Conservation (phyloP, 2,797 vertebrate species). For the Pangasius macronema region DNA sequence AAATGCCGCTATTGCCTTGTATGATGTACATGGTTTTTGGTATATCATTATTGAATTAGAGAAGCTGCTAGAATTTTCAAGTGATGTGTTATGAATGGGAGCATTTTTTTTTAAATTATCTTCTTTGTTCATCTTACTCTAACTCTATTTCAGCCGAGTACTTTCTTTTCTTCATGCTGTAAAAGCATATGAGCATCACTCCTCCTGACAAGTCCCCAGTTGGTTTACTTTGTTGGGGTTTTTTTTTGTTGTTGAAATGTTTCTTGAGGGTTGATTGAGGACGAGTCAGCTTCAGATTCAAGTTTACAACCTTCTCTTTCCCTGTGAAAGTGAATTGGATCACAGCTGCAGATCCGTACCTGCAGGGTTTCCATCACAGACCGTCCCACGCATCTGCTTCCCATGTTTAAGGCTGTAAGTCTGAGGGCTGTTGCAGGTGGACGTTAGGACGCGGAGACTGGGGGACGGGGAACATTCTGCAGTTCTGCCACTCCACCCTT, state of each 20-base stretch:
- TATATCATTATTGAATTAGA: not conserved
- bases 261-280: not conserved
- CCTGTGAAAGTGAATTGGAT: not conserved
- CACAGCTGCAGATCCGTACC: not conserved
- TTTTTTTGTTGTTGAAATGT: not conserved
- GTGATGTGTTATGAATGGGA: not conserved
- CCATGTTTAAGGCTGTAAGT: not conserved
- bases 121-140: not conserved
- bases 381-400: not conserved
- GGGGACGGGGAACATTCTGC: conserved; percentile 1
- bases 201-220: not conserved
- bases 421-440: not conserved
- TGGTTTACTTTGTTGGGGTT: not conserved
- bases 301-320: not conserved
- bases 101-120: not conserved
- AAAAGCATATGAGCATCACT: not conserved
- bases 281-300: not conserved
- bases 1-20: not conserved
- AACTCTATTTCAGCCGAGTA: not conserved
- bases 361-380: not conserved
- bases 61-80: not conserved
- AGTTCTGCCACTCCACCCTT: conserved; percentile 41
- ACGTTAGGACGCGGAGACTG: conserved; percentile 16
- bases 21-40: not conserved
- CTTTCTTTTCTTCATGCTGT: too few species aligned